phyloP scores from a whole-genome alignment of 2,888 invertebrate genomes.

The Fragum sueziense region DNA sequence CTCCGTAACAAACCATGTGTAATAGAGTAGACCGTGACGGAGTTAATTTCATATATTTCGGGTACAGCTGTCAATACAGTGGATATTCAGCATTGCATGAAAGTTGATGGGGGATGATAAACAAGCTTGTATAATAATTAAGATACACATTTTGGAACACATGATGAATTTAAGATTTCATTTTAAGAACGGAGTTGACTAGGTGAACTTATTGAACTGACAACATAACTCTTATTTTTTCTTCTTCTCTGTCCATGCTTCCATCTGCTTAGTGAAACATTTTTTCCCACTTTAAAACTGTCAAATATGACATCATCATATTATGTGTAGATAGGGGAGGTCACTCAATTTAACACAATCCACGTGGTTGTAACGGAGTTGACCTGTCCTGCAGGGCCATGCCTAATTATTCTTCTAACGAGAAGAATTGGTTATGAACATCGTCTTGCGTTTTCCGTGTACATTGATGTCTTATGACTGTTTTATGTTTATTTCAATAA shows the following conservation, averaged over 20 bases:
- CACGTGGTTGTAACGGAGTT: not conserved
- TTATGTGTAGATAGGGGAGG: not conserved
- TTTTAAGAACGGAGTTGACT: not conserved
- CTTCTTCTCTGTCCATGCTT: not conserved
- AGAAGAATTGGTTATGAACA: not conserved
- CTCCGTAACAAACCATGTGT: not conserved
- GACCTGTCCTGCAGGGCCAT: not conserved
- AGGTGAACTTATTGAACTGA: not conserved
- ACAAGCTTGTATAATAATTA: not conserved
- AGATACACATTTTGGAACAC: no score
- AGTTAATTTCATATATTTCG: not conserved
- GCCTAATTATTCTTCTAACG: not conserved
- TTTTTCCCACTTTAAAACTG: not conserved
- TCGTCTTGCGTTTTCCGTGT: no score
- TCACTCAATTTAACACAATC: not conserved
- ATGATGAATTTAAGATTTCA: no score
- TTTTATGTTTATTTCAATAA: no score
- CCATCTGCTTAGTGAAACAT: not conserved
- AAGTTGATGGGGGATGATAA: not conserved
- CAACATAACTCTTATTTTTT: not conserved
- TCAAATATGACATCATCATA: not conserved
- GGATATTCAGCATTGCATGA: not conserved
- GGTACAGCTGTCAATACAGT: not conserved
- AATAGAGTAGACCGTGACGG: slow-evolving; percentile 4
- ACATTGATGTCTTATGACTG: no score